Conservation (phyloP, 2,888 invertebrate species). For the Adelphocoris suturalis region DNA sequence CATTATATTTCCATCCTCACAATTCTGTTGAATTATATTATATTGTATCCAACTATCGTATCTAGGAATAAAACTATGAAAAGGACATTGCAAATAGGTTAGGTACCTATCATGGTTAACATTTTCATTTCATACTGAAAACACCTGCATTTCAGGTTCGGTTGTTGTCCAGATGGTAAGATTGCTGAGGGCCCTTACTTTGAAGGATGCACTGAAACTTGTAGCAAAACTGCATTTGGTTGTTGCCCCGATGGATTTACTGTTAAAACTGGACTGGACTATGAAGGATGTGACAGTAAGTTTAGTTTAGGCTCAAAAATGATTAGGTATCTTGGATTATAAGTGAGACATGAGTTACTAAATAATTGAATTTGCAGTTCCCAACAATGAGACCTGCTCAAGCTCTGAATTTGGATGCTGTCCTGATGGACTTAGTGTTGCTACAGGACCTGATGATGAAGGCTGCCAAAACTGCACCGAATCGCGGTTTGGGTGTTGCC, state of each 20-base stretch:
- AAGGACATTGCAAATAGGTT: too few relatives aligned
- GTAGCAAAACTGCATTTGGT: conserved; percentile 81
- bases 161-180: conserved; percentile 88
- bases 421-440: conserved; percentile 84
- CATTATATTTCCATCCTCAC: too few relatives aligned
- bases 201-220: conserved; percentile 81
- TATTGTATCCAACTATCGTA: too few relatives aligned
- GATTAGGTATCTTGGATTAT: too few relatives aligned
- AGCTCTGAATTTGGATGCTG: conserved; percentile 88
- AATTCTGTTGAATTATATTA: too few relatives aligned
- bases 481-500: conserved; percentile 89
- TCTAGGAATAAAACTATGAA: too few relatives aligned
- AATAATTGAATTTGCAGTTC: conserved; percentile 31
- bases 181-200: conserved; percentile 84
- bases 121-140: background rate
- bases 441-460: conserved; percentile 84
- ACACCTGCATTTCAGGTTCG: conserved; percentile 80
- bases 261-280: conserved; percentile 83
- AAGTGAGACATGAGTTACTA: too few relatives aligned
- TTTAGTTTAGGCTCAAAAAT: too few relatives aligned
- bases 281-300: conserved; percentile 81
- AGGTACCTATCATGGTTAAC: too few relatives aligned
- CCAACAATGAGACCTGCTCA: conserved; percentile 72
- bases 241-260: conserved; percentile 88
- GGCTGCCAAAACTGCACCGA: conserved; percentile 91